Conservation (phyloP, 2,888 invertebrate species). For the Oeneis ivallda region DNA sequence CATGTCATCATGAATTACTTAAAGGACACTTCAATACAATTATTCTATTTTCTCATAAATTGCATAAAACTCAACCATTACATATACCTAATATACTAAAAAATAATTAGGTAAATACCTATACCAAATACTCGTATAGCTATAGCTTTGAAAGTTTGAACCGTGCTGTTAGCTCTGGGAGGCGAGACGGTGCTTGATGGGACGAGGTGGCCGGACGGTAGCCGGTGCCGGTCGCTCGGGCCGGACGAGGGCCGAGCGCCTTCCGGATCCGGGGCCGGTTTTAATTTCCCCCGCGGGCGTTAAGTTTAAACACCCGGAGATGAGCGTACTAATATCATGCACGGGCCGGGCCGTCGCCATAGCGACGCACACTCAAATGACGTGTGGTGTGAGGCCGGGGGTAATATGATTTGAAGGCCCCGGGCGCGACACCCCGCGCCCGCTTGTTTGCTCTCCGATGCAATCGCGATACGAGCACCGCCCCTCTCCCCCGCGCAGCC, state of each 20-base stretch:
- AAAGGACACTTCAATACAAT: background rate
- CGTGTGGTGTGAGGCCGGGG: conserved; percentile 82
- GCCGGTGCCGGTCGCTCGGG: conserved; percentile 39
- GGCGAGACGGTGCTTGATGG: conserved; percentile 3
- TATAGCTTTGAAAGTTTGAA: background rate
- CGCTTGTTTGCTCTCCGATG: conserved; percentile 82
- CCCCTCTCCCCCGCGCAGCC: conserved; percentile 52
- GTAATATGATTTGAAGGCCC: conserved; percentile 80
- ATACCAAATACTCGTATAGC: no score
- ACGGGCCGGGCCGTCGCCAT: conserved; percentile 85
- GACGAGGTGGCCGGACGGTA: conserved; percentile 10
- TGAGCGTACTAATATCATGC: conserved; percentile 81
- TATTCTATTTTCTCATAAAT: background rate
- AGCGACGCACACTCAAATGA: conserved; percentile 86
- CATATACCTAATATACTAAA: no score
- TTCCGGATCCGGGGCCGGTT: conserved; percentile 76
- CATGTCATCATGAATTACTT: no score
- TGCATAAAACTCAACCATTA: background rate
- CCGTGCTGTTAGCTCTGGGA: conserved; percentile 5
- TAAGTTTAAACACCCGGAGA: conserved; percentile 79
- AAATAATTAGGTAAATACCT: background rate
- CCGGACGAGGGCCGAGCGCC: conserved; percentile 57
- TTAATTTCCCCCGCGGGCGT: conserved; percentile 78
- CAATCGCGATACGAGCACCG: conserved; percentile 77
- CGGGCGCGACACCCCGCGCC: conserved; percentile 70